phyloP scores from a whole-genome alignment of 2,888 invertebrate genomes.

The Acholoe squamosa region DNA sequence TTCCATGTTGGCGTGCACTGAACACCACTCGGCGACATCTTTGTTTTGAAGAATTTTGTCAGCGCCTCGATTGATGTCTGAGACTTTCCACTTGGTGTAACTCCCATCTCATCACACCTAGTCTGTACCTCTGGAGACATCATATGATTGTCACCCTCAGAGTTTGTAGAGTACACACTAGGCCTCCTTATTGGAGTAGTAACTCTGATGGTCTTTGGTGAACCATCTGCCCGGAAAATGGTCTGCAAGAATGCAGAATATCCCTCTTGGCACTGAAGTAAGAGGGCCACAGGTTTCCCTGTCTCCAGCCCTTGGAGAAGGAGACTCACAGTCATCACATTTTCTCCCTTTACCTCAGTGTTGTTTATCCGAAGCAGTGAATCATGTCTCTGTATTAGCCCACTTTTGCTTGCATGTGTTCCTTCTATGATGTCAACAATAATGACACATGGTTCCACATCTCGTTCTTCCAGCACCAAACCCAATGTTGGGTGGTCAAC shows the following conservation, averaged over 20 bases:
- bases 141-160: neutral
- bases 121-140: neutral
- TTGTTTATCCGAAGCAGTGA: neutral
- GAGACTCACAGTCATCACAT: neutral
- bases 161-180: neutral
- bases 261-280: neutral
- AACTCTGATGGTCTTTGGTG: slow-evolving; percentile 32
- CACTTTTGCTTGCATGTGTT: neutral
- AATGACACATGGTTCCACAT: neutral
- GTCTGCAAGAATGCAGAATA: slow-evolving; percentile 6
- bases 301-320: neutral
- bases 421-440: slow-evolving; percentile 4
- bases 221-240: slow-evolving; percentile 17
- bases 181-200: slow-evolving; percentile 7
- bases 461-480: slow-evolving; percentile 3
- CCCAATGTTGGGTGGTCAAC: neutral
- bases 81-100: neutral
- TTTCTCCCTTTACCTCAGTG: neutral
- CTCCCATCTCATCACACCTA: too few relatives aligned
- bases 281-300: neutral
- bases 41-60: neutral
- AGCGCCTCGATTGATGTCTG: slow-evolving; percentile 4
- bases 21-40: neutral
- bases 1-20: neutral
- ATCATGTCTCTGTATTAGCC: slow-evolving; percentile 28